Evolutionary conservation across 1,140 invertebrate species (phyloP).

Genomic region (Diabrotica undecimpunctata): DNA sequence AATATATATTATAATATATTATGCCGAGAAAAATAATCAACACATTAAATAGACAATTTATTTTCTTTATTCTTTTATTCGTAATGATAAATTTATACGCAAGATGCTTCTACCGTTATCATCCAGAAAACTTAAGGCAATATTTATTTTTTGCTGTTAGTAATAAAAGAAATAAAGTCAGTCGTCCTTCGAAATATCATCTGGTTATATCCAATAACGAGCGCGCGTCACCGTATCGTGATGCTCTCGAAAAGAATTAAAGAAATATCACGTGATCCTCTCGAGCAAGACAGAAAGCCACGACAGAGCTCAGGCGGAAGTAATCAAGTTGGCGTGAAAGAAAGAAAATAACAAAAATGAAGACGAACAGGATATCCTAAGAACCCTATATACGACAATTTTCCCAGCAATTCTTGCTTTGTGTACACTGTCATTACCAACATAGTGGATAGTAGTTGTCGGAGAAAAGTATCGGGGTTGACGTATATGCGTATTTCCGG

Average conservation of each 20-base stretch:
- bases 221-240: neutral
- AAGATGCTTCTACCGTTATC: no score
- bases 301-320: neutral
- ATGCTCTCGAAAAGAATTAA: neutral
- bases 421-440: constrained; percentile 14
- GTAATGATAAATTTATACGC: no score
- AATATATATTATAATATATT: no score
- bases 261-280: neutral
- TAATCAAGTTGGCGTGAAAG: neutral
- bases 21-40: no score
- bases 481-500: neutral
- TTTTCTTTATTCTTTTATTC: no score
- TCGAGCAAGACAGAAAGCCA: neutral
- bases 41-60: no score
- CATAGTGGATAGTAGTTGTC: constrained; percentile 2
- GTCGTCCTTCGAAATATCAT: neutral
- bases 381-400: constrained; percentile 16
- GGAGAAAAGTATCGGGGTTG: neutral
- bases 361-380: constrained; percentile 9
- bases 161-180: no score
- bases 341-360: constrained; percentile 13
- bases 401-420: constrained; percentile 13
- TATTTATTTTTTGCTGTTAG: no score
- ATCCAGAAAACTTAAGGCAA: no score
- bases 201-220: neutral